Evolutionary conservation across 1,140 invertebrate species (phyloP).

Genomic region (Drosophila malerkotliana): DNA sequence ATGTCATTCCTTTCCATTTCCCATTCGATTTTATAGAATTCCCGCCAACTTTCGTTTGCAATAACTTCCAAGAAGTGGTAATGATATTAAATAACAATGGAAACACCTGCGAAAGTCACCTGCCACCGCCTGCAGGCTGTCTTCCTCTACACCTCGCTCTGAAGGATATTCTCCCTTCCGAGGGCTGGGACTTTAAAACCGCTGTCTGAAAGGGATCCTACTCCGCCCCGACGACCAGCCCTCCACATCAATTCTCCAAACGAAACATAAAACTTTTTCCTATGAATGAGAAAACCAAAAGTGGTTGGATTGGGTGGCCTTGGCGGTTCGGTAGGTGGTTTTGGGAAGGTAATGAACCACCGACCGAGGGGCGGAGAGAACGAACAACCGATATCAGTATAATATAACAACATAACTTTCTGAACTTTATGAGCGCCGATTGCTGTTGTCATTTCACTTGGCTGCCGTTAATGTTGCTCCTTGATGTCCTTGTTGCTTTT

Average conservation of each 20-base stretch:
- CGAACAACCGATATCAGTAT: constrained; percentile 57
- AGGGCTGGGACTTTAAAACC: constrained; percentile 34
- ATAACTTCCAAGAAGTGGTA: constrained; percentile 32
- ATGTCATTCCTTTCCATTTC: constrained; percentile 4
- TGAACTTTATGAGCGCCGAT: constrained; percentile 60
- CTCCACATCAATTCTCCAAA: constrained; percentile 43
- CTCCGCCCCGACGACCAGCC: background rate
- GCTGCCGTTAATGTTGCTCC: constrained; percentile 46
- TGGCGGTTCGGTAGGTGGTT: constrained; percentile 1
- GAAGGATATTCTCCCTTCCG: constrained; percentile 7
- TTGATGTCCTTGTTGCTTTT: constrained; percentile 24
- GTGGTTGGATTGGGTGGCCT: background rate
- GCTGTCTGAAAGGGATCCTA: constrained; percentile 16
- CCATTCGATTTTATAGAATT: background rate
- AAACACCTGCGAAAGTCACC: constrained; percentile 32
- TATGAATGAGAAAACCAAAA: constrained; percentile 31
- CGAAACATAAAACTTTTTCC: constrained; percentile 47
- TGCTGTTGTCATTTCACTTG: constrained; percentile 60
- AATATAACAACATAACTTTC: constrained; percentile 60
- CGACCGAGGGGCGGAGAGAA: constrained; percentile 10
- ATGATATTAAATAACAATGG: constrained; percentile 44
- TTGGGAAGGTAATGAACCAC: constrained; percentile 3
- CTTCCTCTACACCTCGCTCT: constrained; percentile 1
- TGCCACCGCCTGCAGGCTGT: constrained; percentile 1
- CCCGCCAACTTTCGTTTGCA: constrained; percentile 2